A percentile compares a stretch with the other conserved stretches of the same genome.
Conservation (phyloP, 2,113 vertebrate genomes). For the Actinemys pallida region DNA sequence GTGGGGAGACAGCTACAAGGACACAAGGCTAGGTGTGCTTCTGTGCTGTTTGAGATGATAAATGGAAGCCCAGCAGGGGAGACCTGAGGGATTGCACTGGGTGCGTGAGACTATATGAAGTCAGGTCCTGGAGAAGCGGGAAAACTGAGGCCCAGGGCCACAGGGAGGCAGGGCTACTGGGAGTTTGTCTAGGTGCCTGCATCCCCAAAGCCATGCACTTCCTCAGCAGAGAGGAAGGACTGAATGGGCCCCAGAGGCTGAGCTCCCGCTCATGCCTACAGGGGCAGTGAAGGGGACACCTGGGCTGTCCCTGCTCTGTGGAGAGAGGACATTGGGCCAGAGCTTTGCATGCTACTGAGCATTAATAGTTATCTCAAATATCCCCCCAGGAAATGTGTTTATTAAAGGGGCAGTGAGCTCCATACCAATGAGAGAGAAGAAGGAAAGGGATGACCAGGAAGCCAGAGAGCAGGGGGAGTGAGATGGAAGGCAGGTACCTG, state of each 20-base stretch:
- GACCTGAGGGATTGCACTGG: background rate
- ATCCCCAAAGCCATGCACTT: background rate
- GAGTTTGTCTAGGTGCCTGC: background rate
- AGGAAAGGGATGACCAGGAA: background rate
- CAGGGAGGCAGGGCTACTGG: background rate
- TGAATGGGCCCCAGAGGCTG: background rate
- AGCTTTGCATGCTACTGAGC: background rate
- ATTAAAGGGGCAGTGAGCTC: background rate
- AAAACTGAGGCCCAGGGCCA: background rate
- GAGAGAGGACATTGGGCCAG: background rate
- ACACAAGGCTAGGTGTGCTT: background rate
- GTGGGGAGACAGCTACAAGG: background rate
- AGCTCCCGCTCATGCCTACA: rapidly evolving
- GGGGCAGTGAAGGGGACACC: rapidly evolving
- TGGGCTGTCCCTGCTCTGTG: background rate
- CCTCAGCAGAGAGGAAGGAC: background rate
- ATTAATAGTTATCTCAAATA: background rate
- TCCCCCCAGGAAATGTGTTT: background rate
- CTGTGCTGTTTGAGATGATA: background rate
- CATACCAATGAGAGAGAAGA: background rate
- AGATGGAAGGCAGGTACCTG: slow-evolving; percentile 70
- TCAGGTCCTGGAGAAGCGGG: background rate
- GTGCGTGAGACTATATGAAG: background rate
- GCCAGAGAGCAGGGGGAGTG: background rate
- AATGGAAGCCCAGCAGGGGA: background rate